Evolutionary conservation across 2,113 vertebrate species (phyloP).

Genomic region (Gavialis gangeticus): DNA sequence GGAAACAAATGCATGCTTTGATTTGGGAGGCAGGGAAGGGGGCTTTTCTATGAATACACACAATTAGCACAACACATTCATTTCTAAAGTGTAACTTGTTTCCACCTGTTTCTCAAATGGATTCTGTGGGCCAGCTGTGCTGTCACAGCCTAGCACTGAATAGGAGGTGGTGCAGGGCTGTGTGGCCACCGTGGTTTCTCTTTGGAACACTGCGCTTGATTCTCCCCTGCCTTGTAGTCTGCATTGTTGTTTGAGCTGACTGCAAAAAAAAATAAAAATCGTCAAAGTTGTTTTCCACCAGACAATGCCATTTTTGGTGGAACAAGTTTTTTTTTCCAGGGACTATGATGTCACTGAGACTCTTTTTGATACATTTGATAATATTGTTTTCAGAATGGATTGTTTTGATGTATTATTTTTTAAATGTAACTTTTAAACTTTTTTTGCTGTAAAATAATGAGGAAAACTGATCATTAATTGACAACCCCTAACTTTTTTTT

Average conservation of each 20-base stretch:
- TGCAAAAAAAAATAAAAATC: background rate
- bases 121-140: background rate
- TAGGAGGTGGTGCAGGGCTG: background rate
- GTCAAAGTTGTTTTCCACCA: background rate
- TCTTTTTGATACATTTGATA: no score
- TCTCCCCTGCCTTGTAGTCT: background rate
- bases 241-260: background rate
- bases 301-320: background rate
- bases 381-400: no score
- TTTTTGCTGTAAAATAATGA: no score
- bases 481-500: no score
- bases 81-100: slow-evolving; percentile 1
- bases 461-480: no score
- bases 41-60: slow-evolving; percentile 30
- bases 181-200: background rate
- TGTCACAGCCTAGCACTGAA: no score
- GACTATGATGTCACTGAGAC: background rate
- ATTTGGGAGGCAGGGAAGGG: slow-evolving; percentile 14
- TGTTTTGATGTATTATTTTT: no score
- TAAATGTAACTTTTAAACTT: no score
- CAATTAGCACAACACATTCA: slow-evolving; percentile 43
- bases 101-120: background rate
- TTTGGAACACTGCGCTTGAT: background rate
- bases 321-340: background rate
- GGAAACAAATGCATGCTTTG: slow-evolving; percentile 35